Conservation (phyloP, 64 coral and sea anemone genomes). For the Platygyra sinensis region DNA sequence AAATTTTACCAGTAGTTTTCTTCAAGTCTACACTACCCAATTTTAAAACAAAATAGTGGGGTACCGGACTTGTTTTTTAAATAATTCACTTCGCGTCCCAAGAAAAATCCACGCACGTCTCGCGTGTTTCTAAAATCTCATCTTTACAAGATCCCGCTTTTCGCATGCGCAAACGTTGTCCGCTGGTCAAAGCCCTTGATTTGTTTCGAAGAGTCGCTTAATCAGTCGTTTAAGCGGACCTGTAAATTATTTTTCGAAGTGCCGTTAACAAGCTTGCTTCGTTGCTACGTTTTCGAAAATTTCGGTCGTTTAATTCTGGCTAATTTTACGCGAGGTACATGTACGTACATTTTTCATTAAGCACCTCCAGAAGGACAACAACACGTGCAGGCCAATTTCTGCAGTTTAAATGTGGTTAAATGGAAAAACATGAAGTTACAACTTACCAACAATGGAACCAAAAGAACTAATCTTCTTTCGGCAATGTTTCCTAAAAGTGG, state of each 20-base stretch:
- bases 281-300: background rate
- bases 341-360: background rate
- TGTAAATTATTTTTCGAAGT: background rate
- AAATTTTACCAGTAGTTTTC: slow-evolving; percentile 14
- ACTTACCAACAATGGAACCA: background rate
- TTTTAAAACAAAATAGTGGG: slow-evolving; percentile 16
- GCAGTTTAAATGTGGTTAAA: too few relatives aligned
- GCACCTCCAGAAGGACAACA: background rate
- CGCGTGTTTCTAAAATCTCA: slow-evolving; percentile 21
- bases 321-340: background rate
- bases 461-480: background rate
- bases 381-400: too few relatives aligned
- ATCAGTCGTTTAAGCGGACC: background rate
- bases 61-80: background rate
- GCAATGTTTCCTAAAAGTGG: slow-evolving; percentile 12
- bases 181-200: slow-evolving; percentile 15
- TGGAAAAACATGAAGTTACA: background rate
- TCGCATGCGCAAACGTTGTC: slow-evolving; percentile 14
- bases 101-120: background rate
- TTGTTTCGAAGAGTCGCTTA: background rate
- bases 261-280: background rate
- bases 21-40: background rate
- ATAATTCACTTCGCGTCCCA: background rate
- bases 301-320: background rate
- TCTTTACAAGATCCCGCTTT: slow-evolving; percentile 15